Base-by-base conservation (phyloP, 2,113 vertebrate genomes). In the Ascaphus truei region DNA sequence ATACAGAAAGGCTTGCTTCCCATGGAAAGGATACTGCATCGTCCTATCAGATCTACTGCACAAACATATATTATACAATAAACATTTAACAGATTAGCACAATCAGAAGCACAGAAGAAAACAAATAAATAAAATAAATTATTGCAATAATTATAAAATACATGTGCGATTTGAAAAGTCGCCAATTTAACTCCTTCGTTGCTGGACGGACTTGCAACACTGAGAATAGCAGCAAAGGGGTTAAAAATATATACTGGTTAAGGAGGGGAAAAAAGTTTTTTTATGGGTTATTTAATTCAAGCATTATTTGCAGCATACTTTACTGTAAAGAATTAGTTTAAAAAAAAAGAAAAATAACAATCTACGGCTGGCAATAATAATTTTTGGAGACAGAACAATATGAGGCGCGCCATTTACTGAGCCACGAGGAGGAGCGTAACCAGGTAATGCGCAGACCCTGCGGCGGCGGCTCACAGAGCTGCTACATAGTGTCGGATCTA, bases 121-220 rank as follows among this genome's bases (percentile, higher is more conserved):
- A 80, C 37, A 60, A 85, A 83, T 81, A 86, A 85, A 88, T 75
- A 86, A 41, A 86, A 75, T 78, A 76, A 78, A 76, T 79, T 83
- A 78, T 47, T 56, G 75, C 73, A 74, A 73, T 52, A 63, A 71
- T 77, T 79, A 60, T 61, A 72, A 0, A 76, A 74, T 29, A 63
- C 20, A 79, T 82, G 82, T 82, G 84, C 78, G 79, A 80, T 71
- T 53, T 82, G 77, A 59, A 72, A 76, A 68, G 48, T 67, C 76
- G 75, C 31, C 27, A 78, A 78, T 67, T 72, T 27, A 75, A 79
- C 64, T 8, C 53, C 53, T 62, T 31, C 15, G 26, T 27, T 29
- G 11, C 41, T 34, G 23, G 55, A 68, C 55, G 33, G 43, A 68
- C 33, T 66, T 11, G 23, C 29, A 18, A 45, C n/a, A n/a, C n/a